A percentile compares a stretch with the other conserved stretches of the same genome.
Evolutionary conservation across 1,140 invertebrate genomes (phyloP).

Genomic region (Drosophila santomea): DNA sequence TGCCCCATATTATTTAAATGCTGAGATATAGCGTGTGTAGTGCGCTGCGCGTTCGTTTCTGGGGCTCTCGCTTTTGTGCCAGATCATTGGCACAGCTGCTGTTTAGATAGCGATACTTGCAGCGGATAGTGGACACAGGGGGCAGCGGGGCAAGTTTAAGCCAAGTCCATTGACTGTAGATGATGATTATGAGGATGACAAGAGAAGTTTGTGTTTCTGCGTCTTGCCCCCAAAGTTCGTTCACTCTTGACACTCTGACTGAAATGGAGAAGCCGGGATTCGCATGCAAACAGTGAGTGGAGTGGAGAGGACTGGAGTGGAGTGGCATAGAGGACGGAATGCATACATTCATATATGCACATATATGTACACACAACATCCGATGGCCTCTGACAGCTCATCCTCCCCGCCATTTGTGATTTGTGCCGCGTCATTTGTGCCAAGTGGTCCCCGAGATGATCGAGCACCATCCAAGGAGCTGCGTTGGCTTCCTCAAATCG

Average conservation of each 20-base stretch:
- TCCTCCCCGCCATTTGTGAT: slow-evolving; percentile 14
- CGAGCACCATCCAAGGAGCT: slow-evolving; percentile 39
- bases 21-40: slow-evolving; percentile 29
- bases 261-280: slow-evolving; percentile 21
- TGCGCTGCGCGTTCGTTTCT: slow-evolving; percentile 19
- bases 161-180: slow-evolving; percentile 51
- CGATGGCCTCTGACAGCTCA: slow-evolving; percentile 29
- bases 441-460: slow-evolving; percentile 38
- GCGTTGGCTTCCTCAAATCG: slow-evolving; percentile 48
- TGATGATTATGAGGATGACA: slow-evolving; percentile 50
- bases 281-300: slow-evolving; percentile 39
- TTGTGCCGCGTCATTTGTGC: slow-evolving; percentile 41
- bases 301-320: background rate
- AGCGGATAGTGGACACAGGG: background rate
- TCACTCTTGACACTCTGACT: slow-evolving; percentile 59
- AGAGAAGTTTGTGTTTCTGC: slow-evolving; percentile 28
- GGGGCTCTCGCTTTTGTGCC: slow-evolving; percentile 29
- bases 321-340: no score
- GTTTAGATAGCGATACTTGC: slow-evolving; percentile 26
- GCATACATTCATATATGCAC: background rate
- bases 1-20: slow-evolving; percentile 40
- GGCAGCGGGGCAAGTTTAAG: slow-evolving; percentile 23
- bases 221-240: slow-evolving; percentile 50
- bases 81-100: slow-evolving; percentile 55
- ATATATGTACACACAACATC: slow-evolving; percentile 1